Base-by-base conservation (phyloP, 1,140 invertebrate genomes). In the Ctenoplectra terminalis region DNA sequence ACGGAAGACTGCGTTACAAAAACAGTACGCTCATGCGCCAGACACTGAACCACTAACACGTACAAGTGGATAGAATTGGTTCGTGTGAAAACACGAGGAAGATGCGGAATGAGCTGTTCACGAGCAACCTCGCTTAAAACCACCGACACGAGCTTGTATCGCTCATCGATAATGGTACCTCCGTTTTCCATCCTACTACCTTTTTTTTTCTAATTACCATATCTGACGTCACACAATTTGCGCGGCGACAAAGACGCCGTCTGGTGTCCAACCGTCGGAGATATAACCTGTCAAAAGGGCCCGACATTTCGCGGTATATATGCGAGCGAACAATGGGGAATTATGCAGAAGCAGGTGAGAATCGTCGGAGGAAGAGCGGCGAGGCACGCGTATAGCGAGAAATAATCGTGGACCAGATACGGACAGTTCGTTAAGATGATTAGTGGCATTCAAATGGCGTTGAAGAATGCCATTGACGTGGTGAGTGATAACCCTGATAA, bases 401-500 rank as follows among this genome's bases (percentile, higher is more conserved):
- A 40, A 69, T 77, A 76, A 76, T 26, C 43, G 64, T 34, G 31
- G 2, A 61, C 8, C 15, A n/a, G 6, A 37, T 58, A 34, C 17
- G 43, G 69, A 31, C 40, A 64, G 37, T 56, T 56, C 58, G 43
- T 56, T 77, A 93, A 91, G 86, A 94, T 94, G 93, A 93, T 94
- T 81, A 94, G 93, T 82, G 90, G 93, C 83, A 91, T 94, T 90
- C 94, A 94, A 76, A 90, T 90, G 84, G 94, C 91, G 83, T 78
- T 94, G 67, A 94, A 93, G 89, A 94, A 93, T 93, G 94, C 94
- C 87, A 93, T 94, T 86, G 94, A 94, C 82, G 93, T 94, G 91
- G 94, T 94, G 86, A 94, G 94, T 93, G 74, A 79, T 60, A 56
- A 74, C 60, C 66, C 58, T 46, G 74, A 58, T 77, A 77, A 58